Conservation (phyloP, 2,113 vertebrate species). For the Maccullochella peelii region DNA sequence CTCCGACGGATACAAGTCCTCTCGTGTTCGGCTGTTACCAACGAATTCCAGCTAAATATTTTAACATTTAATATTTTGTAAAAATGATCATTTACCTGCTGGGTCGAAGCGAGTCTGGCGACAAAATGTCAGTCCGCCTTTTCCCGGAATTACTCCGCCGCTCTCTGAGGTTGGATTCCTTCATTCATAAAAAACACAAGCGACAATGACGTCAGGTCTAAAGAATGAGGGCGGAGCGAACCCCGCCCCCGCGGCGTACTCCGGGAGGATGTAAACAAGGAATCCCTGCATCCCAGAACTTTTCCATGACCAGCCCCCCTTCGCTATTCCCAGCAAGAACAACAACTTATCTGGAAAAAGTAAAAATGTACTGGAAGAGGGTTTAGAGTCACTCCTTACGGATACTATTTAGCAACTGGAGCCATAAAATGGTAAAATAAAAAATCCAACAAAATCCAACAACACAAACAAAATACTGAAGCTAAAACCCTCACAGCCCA, state of each 20-base stretch:
- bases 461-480: neutral
- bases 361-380: neutral
- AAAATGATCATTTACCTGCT: constrained; percentile 66
- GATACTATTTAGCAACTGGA: neutral
- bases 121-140: constrained; percentile 86
- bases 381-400: neutral
- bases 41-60: neutral
- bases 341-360: constrained; percentile 21
- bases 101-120: constrained; percentile 75
- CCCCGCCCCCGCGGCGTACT: constrained; percentile 77
- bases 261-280: constrained; percentile 84
- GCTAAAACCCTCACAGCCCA: neutral
- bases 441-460: neutral
- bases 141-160: constrained; percentile 88
- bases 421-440: neutral
- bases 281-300: constrained; percentile 73
- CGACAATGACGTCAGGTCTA: constrained; percentile 83
- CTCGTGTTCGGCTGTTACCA: neutral
- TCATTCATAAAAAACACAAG: constrained; percentile 89
- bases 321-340: constrained; percentile 19
- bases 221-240: constrained; percentile 85
- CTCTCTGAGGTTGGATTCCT: constrained; percentile 83
- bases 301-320: constrained; percentile 68
- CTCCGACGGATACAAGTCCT: constrained; percentile 33
- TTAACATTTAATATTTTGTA: neutral